Base-by-base conservation (phyloP, 2,113 vertebrate genomes). In the Istiophorus platypterus region DNA sequence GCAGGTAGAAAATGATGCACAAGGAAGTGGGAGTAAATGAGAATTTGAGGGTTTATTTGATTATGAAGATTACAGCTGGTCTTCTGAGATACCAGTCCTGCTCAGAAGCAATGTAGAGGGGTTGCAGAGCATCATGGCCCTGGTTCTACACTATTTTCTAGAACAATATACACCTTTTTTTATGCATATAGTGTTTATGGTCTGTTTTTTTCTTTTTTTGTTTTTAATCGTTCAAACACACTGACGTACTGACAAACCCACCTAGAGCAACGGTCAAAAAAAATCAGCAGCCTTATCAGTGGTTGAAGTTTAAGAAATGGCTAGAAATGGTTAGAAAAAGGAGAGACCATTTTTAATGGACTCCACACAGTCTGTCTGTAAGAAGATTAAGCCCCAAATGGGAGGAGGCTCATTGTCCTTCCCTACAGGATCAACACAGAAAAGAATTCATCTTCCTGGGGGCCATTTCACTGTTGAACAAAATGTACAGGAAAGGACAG, bases 351-450 rank as follows among this genome's bases (percentile, higher is more conserved):
- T 72, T 84, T 64, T 81, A 86, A 85, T 73, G 67, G 72, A 78
- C 72, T 85, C 75, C 27, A 66, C 77, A 58, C 51, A 64, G 29
- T 37, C 63, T 29, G 31, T 12, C 76, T 27, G 66, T 73, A 82
- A 92, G 78, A 82, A 78, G 78, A 88, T 82, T 83, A 85, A 74
- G 37, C 26, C 27, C 37, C 42, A 3, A 67, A 58, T 66, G 31
- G n/a, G 29, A 51, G 47, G 70, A 39, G 37, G 26, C 72, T 80
- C 18, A 2, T 1, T 78, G 56, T 78, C 81, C 67, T 85, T 88
- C 78, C 63, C 83, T 74, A 65, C 62, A 79, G 83, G 66, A 81
- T 82, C 63, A 85, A 81, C 67, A 86, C 70, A 86, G 74, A 57
- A 72, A 81, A 68, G 8, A 72, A 58, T 24, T 42, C 5, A 20